Evolutionary conservation across 2,797 vertebrate species (phyloP).

Genomic region (Catostomus latipinnis): DNA sequence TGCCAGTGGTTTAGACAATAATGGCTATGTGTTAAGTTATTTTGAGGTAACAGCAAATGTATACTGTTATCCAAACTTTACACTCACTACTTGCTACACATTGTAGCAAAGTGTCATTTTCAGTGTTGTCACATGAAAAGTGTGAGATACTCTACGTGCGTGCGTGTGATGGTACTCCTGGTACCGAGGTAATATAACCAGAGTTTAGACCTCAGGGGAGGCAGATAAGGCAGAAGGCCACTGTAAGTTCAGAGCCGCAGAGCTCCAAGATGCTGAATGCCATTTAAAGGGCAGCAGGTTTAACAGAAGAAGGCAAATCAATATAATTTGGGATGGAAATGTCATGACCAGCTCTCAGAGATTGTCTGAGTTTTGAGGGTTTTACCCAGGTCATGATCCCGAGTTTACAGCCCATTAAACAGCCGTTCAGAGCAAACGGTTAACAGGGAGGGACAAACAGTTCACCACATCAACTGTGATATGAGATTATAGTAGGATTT

Average conservation of each 20-base stretch:
- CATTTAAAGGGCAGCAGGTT: conserved; percentile 67
- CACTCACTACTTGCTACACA: too few relatives aligned
- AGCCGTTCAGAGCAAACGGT: not conserved
- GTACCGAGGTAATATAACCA: too few relatives aligned
- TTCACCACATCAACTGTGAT: not conserved
- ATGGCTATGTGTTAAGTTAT: too few relatives aligned
- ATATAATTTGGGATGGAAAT: conserved; percentile 34
- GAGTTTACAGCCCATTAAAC: conserved; percentile 11
- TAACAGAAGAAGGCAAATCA: conserved; percentile 37
- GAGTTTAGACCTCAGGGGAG: not conserved
- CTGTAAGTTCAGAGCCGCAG: conserved; percentile 9
- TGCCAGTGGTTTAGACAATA: too few relatives aligned
- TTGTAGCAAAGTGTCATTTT: too few relatives aligned
- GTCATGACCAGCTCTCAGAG: conserved; percentile 1
- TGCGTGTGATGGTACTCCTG: too few relatives aligned
- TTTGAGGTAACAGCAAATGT: too few relatives aligned
- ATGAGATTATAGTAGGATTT: too few relatives aligned
- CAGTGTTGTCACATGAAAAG: too few relatives aligned
- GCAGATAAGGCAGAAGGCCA: not conserved
- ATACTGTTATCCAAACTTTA: too few relatives aligned
- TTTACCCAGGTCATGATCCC: conserved; percentile 7
- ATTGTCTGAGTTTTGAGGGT: not conserved
- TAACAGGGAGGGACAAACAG: not conserved
- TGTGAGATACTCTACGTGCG: too few relatives aligned
- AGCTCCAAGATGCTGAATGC: conserved; percentile 7